Percentiles rank a stretch among this genome's conserved stretches.
Conservation (phyloP, 2,113 vertebrate species). For the Percopsis transmontana region DNA sequence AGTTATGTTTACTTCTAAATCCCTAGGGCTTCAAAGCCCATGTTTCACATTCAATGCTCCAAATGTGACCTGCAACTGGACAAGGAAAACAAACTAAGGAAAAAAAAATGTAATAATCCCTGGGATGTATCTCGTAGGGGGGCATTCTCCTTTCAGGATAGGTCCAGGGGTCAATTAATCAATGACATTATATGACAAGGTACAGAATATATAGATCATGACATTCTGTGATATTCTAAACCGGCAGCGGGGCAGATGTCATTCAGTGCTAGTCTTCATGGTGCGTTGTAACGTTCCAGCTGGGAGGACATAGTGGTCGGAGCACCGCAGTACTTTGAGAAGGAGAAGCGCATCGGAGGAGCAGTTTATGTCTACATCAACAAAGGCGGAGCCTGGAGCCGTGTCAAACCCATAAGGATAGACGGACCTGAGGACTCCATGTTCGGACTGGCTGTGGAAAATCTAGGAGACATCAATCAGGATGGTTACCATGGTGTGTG, state of each 20-base stretch:
- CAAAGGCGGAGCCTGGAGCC: conserved; percentile 82
- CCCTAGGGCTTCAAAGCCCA: no score
- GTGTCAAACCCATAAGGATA: conserved; percentile 80
- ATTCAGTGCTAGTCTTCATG: neutral
- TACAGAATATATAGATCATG: no score
- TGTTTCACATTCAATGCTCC: no score
- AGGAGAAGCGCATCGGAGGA: conserved; percentile 86
- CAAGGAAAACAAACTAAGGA: no score
- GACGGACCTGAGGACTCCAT: conserved; percentile 88
- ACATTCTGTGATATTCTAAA: neutral
- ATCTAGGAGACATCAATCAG: conserved; percentile 75
- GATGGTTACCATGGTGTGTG: conserved; percentile 63
- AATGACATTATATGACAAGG: no score
- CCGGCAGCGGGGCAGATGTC: neutral
- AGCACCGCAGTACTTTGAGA: conserved; percentile 94
- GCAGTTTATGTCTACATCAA: conserved; percentile 93
- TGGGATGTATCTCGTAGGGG: no score
- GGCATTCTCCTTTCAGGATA: neutral
- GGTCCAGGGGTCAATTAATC: neutral
- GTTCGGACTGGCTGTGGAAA: conserved; percentile 94
- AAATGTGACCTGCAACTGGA: no score
- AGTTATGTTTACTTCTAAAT: no score
- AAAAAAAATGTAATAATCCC: no score
- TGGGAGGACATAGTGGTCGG: conserved; percentile 97
- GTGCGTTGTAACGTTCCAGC: conserved; percentile 58